Percentiles rank a stretch among this genome's conserved stretches.
phyloP scores from a whole-genome alignment of 2,797 vertebrate genomes.

The Crocodylus rhombifer region DNA sequence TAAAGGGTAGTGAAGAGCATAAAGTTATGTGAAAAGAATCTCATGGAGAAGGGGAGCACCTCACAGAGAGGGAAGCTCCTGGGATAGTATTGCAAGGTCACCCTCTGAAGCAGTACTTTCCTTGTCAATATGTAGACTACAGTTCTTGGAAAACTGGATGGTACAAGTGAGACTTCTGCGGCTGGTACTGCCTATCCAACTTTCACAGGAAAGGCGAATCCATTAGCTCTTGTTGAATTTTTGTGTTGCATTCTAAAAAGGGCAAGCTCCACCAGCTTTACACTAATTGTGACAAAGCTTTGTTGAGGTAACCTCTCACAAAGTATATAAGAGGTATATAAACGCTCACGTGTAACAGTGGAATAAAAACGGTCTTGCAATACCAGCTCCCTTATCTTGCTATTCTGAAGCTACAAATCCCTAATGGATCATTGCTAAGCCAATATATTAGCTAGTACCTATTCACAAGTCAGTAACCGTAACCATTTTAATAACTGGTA shows the following conservation, averaged over 20 bases:
- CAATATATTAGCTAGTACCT: background rate
- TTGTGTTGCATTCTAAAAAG: background rate
- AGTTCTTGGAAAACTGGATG: background rate
- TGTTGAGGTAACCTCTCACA: background rate
- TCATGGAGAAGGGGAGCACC: background rate
- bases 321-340: background rate
- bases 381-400: background rate
- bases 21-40: fast-evolving
- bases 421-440: no score
- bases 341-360: background rate
- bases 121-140: background rate
- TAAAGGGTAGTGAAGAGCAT: background rate
- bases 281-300: background rate
- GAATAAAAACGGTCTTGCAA: background rate
- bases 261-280: background rate
- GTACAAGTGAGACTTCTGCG: background rate
- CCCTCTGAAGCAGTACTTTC: background rate
- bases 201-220: background rate
- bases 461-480: fast-evolving
- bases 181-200: background rate
- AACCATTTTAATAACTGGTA: fast-evolving
- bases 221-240: background rate
- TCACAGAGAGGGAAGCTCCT: background rate
- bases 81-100: background rate
- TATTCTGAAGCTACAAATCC: background rate